phyloP scores from a whole-genome alignment of 2,113 vertebrate species.

The Oophaga pumilio region DNA sequence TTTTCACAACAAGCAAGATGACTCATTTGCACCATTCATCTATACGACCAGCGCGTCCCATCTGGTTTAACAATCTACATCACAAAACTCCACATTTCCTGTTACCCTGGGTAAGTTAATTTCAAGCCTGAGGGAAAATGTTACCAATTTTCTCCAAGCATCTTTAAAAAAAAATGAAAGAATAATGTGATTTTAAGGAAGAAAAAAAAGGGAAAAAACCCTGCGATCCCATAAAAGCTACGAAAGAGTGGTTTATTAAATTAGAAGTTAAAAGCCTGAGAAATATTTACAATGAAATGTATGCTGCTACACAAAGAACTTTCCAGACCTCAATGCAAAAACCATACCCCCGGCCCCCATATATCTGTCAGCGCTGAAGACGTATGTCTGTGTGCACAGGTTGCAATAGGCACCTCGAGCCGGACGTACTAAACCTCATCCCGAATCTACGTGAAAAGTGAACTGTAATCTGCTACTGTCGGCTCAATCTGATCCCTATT shows the following conservation, averaged over 20 bases:
- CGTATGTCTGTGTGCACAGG: not conserved
- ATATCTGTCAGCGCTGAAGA: conserved; percentile 20
- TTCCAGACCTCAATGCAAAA: conserved; percentile 31
- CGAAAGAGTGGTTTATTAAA: conserved; percentile 42
- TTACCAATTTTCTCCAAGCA: conserved; percentile 83
- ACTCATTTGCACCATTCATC: conserved; percentile 74
- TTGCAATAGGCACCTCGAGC: conserved; percentile 8
- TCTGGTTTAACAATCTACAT: conserved; percentile 86
- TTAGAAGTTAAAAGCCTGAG: conserved; percentile 46
- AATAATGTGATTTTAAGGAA: conserved; percentile 70
- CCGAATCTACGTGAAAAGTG: conserved; percentile 7
- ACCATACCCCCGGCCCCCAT: not conserved
- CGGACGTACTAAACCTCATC: not conserved
- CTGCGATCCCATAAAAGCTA: not conserved
- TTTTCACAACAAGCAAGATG: conserved; percentile 74
- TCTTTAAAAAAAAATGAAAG: conserved; percentile 72
- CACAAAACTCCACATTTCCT: conserved; percentile 84
- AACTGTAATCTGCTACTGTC: not conserved
- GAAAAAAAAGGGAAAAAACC: conserved; percentile 41
- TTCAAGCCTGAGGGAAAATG: conserved; percentile 83
- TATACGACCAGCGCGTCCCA: conserved; percentile 79
- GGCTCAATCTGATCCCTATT: not conserved
- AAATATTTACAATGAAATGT: conserved; percentile 29
- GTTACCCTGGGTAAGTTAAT: conserved; percentile 81
- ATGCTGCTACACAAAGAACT: not conserved